Evolutionary conservation across 1,140 invertebrate genomes (phyloP), one percentile per base, ranked within the genome.

Genomic region (Ceratoteleas bidentatus): DNA sequence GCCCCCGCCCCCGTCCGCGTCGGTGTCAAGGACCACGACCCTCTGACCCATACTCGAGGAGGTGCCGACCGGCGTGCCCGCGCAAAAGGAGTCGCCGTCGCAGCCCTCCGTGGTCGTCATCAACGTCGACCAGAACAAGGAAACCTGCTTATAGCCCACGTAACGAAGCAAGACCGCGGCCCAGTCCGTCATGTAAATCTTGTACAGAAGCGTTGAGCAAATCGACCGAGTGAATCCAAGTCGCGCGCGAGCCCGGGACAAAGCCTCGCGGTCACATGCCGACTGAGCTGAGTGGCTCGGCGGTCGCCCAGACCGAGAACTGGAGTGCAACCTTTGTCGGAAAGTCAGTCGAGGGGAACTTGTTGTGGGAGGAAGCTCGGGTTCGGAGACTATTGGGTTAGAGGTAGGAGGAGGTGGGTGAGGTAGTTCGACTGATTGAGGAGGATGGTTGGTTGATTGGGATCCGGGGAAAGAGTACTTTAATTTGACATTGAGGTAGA

Each of bases 1-100:
- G n/a, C n/a, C n/a, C n/a, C n/a, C n/a, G n/a, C 86, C 89, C 0
- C 89, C 89, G 14, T 89, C 89, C 13, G 87, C 86, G 11, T 78
- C 86, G 6, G 84, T 90, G n/a, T 87, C 89, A 57, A 88, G 89
- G 43, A 89, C 88, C 24, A 90, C 89, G 79, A 91, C 89, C 45
- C 89, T 91, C 86, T 90, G 90, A 90, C 90, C 90, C 72, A 91
- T 91, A 89, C 88, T 91, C 13, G 90, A 91, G 62, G 90, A 91
- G 87, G 89, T 90, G 54, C 90, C 90, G 32, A 90, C 87, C 47
- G 89, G 90, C 64, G 87, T 90, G 32, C 90, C 89, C 32, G 80
- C 69, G 32, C 85, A 87, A 54, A 90, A 89, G 69, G 86, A 90
- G 50, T 84, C 87, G 54, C 83, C 85, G 52, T 81, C 83, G 16